Conservation (phyloP, 2,797 vertebrate species). For the Xiphorhynchus erythropygius region DNA sequence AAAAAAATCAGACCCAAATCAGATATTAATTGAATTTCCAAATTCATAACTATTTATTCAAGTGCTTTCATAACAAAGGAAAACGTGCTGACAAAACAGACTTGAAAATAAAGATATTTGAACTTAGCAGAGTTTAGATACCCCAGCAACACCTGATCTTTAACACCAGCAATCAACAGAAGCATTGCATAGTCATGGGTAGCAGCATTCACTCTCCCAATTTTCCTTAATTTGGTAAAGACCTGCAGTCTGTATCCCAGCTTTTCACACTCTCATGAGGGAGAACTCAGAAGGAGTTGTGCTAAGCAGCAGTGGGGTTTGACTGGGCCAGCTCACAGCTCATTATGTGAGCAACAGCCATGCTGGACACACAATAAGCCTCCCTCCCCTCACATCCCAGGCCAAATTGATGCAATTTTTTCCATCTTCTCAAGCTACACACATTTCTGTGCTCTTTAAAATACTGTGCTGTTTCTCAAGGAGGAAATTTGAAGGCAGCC, state of each 20-base stretch:
- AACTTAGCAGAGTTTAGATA: background rate
- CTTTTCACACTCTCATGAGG: background rate
- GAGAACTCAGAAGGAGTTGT: background rate
- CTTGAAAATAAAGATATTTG: background rate
- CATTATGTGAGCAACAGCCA: background rate
- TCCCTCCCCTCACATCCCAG: background rate
- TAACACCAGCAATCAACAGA: background rate
- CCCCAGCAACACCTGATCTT: background rate
- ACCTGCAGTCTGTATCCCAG: background rate
- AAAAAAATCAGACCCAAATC: background rate
- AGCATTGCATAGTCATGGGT: background rate
- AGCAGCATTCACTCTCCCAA: background rate
- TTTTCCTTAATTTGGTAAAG: background rate
- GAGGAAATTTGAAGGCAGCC: background rate
- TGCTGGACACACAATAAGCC: rapidly evolving
- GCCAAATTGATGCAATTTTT: background rate
- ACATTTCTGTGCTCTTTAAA: background rate
- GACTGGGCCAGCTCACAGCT: background rate
- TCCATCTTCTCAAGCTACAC: background rate
- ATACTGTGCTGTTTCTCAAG: background rate
- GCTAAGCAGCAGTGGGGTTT: background rate
- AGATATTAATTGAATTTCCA: background rate
- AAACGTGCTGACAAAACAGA: background rate
- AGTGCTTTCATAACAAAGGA: background rate
- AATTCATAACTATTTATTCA: background rate